Evolutionary conservation across 2,113 vertebrate genomes (phyloP).

Genomic region (Platycercus adscitus): DNA sequence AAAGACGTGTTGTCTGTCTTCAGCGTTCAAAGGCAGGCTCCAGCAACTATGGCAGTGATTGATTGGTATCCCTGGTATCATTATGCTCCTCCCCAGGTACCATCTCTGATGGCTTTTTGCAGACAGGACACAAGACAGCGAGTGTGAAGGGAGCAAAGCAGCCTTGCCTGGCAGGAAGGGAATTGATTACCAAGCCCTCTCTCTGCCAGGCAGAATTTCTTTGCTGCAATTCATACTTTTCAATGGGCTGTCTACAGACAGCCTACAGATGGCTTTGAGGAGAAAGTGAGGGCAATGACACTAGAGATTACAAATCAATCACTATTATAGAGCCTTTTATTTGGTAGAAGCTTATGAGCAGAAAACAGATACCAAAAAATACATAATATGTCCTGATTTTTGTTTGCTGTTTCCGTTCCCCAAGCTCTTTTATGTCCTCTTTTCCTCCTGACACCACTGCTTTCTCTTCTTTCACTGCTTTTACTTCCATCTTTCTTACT

Average conservation of each 20-base stretch:
- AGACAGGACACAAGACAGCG: conserved; percentile 8
- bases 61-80: conserved; percentile 48
- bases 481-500: background rate
- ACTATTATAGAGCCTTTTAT: conserved; percentile 50
- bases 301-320: conserved; percentile 69
- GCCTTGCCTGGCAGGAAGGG: conserved; percentile 43
- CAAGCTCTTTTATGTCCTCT: background rate
- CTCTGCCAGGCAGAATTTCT: conserved; percentile 19
- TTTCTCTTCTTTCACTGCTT: background rate
- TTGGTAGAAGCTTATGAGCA: background rate
- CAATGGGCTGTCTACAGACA: conserved; percentile 18
- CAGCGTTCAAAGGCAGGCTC: background rate
- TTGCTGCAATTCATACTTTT: conserved; percentile 45
- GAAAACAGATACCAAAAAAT: conserved; percentile 35
- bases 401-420: conserved; percentile 1
- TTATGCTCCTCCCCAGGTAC: conserved; percentile 3
- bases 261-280: conserved; percentile 34
- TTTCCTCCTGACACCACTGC: background rate
- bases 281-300: conserved; percentile 36
- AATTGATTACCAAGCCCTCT: conserved; percentile 61
- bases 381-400: background rate
- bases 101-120: background rate
- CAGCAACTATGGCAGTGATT: conserved; percentile 41
- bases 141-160: background rate
- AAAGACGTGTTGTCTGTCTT: background rate